These are phyloP conservation scores for Glomeris maerens DNA, from an alignment of 1,140 invertebrate species.

Conservation along the genomic window DNA sequence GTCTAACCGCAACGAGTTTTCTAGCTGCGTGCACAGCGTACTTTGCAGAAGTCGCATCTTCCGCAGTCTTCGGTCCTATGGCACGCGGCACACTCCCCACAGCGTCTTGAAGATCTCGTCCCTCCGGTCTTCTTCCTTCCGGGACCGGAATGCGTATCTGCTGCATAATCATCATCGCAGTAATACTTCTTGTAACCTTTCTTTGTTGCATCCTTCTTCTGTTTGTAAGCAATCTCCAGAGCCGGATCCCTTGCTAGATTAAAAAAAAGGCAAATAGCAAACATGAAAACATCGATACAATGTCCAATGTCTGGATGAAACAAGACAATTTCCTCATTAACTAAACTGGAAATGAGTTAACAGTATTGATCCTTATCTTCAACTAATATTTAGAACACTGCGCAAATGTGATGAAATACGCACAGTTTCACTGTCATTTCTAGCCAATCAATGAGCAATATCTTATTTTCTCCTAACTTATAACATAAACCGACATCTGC, in stretches of 20 bases:
- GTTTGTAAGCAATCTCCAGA: slow-evolving; percentile 62
- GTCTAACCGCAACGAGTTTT: not conserved
- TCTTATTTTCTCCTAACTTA: slow-evolving; percentile 1
- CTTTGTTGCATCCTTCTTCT: slow-evolving; percentile 33
- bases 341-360: too few species aligned
- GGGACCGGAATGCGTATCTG: slow-evolving; percentile 15
- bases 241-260: slow-evolving; percentile 60
- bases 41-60: slow-evolving; percentile 62
- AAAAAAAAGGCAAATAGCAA: not conserved
- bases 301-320: too few species aligned
- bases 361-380: too few species aligned
- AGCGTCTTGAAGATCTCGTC: slow-evolving; percentile 38
- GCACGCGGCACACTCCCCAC: slow-evolving; percentile 71
- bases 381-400: too few species aligned
- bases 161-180: slow-evolving; percentile 18
- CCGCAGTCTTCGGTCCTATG: slow-evolving; percentile 67
- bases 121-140: slow-evolving; percentile 9
- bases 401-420: too few species aligned
- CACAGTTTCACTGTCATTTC: too few species aligned
- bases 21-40: too few species aligned
- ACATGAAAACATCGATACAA: slow-evolving; percentile 22
- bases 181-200: slow-evolving; percentile 11
- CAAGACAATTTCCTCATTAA: too few species aligned
- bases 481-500: slow-evolving; percentile 27
- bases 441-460: too few species aligned